Evolutionary conservation across 37 sponge, comb jelly and placozoan species (phyloP).

Genomic region (Theonella swinhoei): DNA sequence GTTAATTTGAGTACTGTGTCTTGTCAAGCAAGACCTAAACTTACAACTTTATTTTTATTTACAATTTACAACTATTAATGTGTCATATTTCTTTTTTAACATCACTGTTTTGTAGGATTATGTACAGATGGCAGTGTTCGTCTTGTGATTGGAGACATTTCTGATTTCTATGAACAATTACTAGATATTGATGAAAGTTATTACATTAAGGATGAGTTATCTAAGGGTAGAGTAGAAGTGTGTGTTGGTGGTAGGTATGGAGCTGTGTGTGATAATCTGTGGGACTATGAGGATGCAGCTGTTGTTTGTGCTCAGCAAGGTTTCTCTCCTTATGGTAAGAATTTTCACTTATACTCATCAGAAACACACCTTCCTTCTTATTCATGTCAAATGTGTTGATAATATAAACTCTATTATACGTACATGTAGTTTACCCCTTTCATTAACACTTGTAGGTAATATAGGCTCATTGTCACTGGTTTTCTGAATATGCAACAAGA

Average conservation of each 20-base stretch:
- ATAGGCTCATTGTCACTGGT: too few relatives aligned
- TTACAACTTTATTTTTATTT: too few relatives aligned
- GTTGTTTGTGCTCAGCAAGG: conserved; percentile 42
- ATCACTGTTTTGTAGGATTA: too few relatives aligned
- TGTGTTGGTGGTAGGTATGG: conserved; percentile 47
- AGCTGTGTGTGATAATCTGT: conserved; percentile 28
- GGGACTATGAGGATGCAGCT: conserved; percentile 39
- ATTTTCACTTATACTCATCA: too few relatives aligned
- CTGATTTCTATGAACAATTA: conserved; percentile 25
- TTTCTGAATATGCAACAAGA: too few relatives aligned
- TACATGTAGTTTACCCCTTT: too few relatives aligned
- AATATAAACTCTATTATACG: too few relatives aligned
- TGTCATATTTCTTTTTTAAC: too few relatives aligned
- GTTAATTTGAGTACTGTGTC: too few relatives aligned
- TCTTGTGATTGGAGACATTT: conserved; percentile 56
- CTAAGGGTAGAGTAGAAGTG: conserved; percentile 45
- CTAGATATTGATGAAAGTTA: background rate
- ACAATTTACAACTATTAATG: too few relatives aligned
- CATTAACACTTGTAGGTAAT: background rate
- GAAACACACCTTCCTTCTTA: too few relatives aligned
- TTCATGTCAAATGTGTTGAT: background rate
- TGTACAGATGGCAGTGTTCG: conserved; percentile 30
- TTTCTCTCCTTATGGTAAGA: conserved; percentile 52
- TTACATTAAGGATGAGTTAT: conserved; percentile 30
- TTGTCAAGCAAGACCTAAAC: too few relatives aligned